Percentiles rank a stretch among this genome's conserved stretches.
Conservation (phyloP, 2,888 invertebrate genomes). For the Eupithecia pulchellata region DNA sequence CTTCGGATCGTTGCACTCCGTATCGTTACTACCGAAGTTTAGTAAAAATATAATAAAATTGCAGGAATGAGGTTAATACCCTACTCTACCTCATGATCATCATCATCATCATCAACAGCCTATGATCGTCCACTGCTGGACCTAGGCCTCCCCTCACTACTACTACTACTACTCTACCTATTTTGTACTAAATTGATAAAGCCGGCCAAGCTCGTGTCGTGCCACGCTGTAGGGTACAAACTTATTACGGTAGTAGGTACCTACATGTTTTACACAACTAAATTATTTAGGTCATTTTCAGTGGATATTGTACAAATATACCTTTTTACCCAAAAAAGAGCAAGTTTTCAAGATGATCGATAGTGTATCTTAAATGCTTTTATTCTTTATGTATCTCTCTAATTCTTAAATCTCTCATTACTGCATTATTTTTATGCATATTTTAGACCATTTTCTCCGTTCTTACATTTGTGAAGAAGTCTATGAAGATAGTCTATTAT, state of each 20-base stretch:
- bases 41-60: neutral
- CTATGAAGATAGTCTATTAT: no score
- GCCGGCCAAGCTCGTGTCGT: neutral
- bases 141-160: no score
- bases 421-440: neutral
- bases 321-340: neutral
- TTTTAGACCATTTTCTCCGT: neutral
- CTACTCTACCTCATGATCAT: neutral
- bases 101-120: no score
- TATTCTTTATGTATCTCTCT: no score
- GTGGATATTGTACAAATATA: neutral
- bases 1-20: neutral
- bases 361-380: no score
- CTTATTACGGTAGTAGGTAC: no score
- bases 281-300: neutral
- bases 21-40: neutral
- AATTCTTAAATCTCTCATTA: no score
- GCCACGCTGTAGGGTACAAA: neutral
- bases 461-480: neutral
- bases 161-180: neutral
- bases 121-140: no score
- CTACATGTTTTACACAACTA: neutral
- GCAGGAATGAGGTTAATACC: neutral
- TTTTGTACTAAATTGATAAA: neutral
- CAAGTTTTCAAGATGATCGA: neutral